Conservation (phyloP, 2,888 invertebrate genomes). For the Orgyia antiqua region DNA sequence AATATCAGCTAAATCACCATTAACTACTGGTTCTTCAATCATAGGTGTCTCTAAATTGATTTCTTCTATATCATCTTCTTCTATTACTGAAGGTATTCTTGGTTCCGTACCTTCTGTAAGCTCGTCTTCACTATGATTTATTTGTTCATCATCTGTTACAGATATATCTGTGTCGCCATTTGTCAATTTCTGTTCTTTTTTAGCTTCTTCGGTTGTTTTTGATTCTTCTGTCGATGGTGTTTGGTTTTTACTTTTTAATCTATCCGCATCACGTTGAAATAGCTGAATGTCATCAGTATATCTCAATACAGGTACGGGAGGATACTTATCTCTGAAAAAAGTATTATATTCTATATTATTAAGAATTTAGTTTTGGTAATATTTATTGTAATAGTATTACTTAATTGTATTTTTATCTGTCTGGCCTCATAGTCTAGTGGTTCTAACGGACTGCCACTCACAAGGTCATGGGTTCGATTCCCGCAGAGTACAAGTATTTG, state of each 20-base stretch:
- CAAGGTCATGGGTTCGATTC: no score
- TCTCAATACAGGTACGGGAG: constrained; percentile 30
- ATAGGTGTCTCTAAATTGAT: constrained; percentile 2
- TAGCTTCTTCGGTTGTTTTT: constrained; percentile 12
- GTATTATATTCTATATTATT: not conserved
- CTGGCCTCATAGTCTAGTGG: no score
- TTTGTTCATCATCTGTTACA: constrained; percentile 11
- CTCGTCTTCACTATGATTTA: constrained; percentile 9
- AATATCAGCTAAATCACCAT: not conserved
- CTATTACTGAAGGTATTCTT: constrained; percentile 5
- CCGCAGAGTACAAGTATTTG: no score
- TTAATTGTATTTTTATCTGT: no score
- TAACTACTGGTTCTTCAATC: constrained; percentile 9
- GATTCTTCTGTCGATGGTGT: constrained; percentile 15
- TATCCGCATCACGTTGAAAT: constrained; percentile 18
- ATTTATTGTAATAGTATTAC: no score
- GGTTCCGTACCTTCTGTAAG: constrained; percentile 3
- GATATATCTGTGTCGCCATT: constrained; percentile 6
- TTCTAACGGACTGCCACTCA: no score
- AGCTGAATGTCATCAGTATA: constrained; percentile 32
- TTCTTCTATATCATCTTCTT: constrained; percentile 12
- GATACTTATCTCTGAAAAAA: constrained; percentile 42
- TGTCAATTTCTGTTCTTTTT: constrained; percentile 10
- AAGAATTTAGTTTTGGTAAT: no score
- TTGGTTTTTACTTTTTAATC: constrained; percentile 12